Conservation (phyloP, 2,888 invertebrate genomes). For the Chymomyza fuscimana region DNA sequence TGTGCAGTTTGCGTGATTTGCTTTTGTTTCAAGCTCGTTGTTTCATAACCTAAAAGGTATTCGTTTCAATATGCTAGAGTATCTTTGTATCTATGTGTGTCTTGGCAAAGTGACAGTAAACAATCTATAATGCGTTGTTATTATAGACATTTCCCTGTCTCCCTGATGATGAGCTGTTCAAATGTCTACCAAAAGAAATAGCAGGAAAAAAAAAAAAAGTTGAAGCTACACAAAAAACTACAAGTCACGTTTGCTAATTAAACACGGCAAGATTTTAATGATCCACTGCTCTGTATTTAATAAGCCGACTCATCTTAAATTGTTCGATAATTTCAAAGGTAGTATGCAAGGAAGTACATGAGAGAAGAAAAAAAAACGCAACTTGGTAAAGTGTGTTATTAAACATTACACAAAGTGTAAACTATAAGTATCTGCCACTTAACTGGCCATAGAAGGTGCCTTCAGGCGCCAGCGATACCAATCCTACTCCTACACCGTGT, state of each 20-base stretch:
- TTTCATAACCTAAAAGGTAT: background rate
- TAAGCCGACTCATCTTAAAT: background rate
- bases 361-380: background rate
- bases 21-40: background rate
- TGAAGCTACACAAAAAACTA: background rate
- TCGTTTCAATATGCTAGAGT: background rate
- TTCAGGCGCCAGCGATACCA: too few relatives aligned
- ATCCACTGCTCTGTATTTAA: background rate
- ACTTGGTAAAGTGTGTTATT: background rate
- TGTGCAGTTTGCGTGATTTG: background rate
- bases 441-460: too few relatives aligned
- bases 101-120: background rate
- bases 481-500: too few relatives aligned
- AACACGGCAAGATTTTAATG: background rate
- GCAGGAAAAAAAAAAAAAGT: too few relatives aligned
- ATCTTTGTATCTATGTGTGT: too few relatives aligned
- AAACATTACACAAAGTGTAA: background rate
- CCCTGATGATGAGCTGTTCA: slow-evolving; percentile 43
- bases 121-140: background rate
- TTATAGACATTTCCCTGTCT: background rate
- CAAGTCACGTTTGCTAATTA: background rate
- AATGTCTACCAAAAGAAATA: slow-evolving; percentile 10
- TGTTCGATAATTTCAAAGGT: background rate
- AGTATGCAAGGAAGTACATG: background rate
- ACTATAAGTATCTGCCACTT: background rate